Evolutionary conservation across 2,797 vertebrate genomes (phyloP), one percentile per base, ranked within the genome.

Genomic region (Gymnoscopelus microlampas): DNA sequence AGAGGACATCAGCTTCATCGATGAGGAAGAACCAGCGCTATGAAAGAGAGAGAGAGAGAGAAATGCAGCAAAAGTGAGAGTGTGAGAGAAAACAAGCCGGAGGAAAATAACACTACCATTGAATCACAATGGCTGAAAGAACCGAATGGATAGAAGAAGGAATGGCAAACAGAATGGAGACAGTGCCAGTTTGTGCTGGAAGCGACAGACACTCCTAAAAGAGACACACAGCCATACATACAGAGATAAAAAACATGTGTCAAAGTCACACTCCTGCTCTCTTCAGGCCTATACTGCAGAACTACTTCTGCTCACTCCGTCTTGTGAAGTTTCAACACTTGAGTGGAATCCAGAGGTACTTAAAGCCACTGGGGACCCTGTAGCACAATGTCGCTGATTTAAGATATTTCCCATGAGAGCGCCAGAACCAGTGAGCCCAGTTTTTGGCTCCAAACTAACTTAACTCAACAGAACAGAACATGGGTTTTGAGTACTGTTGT

Each of bases 1-100:
- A 0, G 94, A 95, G 84, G 87, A 91, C 80, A 94, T 95, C 83
- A 92, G 92, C 78, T 95, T 93, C 86, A 95, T 95, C 0, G 94
- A 95, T 49, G 94, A 95, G 58, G 94, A 95, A 44, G 93, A 92
- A 70, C 92, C 92, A 0, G 91, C 87, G 23, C 83, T 92, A 78
- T 94, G 91, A 93, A 69, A 12, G 14, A 10, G 54, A 63, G 35
- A 26, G 44, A 59, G 29, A 66, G 58, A 53, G 49, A 69, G 32
- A 71, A 55, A 66, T 19, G 58, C 32, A 69, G 39, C 65, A 70
- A 56, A 12, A 65, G 7, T 12, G 24, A 32, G 4, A 62, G 57
- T 76, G 83, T 15, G 68, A 81, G 60, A 70, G 50, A 53, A 51
- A 61, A 58, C 14, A 23, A 56, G 32, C 32, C 32, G 51, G 54